Evolutionary conservation across 2,797 vertebrate species (phyloP).

Genomic region (Lutjanus argentimaculatus): DNA sequence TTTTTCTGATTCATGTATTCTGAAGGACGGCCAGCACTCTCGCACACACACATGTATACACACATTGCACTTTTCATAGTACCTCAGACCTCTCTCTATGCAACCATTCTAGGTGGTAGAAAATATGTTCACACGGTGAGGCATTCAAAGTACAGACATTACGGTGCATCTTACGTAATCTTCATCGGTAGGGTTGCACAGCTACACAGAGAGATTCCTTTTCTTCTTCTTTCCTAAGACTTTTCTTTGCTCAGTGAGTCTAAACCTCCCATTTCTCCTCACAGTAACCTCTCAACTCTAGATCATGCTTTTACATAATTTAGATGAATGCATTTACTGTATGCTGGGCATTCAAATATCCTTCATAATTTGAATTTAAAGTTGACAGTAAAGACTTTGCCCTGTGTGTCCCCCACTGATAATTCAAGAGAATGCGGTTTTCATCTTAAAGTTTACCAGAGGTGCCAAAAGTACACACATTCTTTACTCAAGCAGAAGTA

Average conservation of each 20-base stretch:
- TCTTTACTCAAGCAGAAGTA: too few species aligned
- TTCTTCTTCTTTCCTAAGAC: background rate
- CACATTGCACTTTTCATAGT: conserved; percentile 2
- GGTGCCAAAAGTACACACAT: background rate
- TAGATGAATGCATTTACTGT: conserved; percentile 3
- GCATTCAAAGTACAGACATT: background rate
- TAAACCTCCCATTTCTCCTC: background rate
- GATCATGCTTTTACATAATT: conserved; percentile 2
- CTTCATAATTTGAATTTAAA: background rate
- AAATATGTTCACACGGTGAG: background rate
- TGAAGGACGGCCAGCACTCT: background rate
- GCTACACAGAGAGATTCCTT: background rate
- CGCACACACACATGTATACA: background rate
- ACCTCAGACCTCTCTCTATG: background rate
- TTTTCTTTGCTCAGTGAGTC: background rate
- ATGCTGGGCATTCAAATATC: background rate
- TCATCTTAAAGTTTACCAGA: background rate
- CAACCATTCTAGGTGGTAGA: background rate
- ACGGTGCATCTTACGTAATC: conserved; percentile 10
- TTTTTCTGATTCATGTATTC: conserved; percentile 31
- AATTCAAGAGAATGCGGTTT: background rate
- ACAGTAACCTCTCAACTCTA: conserved; percentile 7
- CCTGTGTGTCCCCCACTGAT: background rate
- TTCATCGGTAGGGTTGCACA: background rate
- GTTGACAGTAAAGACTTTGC: background rate